phyloP scores from a whole-genome alignment of 2,113 vertebrate species.

The Vicugna pacos region DNA sequence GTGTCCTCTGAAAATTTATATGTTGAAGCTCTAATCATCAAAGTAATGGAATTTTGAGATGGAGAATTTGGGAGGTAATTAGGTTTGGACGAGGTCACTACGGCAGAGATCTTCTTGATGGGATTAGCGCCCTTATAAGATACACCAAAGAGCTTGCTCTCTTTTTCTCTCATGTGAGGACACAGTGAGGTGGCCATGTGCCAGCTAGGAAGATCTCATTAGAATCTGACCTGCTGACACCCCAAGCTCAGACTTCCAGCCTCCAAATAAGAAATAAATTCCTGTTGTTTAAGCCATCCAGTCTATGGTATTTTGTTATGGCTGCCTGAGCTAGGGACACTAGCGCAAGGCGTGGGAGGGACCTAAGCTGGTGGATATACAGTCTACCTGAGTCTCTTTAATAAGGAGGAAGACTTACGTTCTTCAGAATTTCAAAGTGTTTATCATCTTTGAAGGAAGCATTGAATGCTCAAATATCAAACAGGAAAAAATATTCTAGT shows the following conservation, averaged over 20 bases:
- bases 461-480: neutral
- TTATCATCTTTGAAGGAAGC: neutral
- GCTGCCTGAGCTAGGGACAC: neutral
- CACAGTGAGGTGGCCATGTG: neutral
- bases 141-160: neutral
- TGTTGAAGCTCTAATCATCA: neutral
- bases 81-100: neutral
- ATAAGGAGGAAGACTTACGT: neutral
- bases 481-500: neutral
- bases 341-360: neutral
- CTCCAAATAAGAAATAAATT: neutral
- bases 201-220: neutral
- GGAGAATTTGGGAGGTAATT: neutral
- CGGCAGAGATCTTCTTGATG: neutral
- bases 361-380: neutral
- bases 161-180: neutral
- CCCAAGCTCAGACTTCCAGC: neutral
- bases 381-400: neutral
- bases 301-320: neutral
- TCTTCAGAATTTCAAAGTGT: neutral
- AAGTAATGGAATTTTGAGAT: neutral
- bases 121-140: neutral
- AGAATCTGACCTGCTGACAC: neutral
- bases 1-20: neutral
- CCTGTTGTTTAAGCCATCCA: neutral